Evolutionary conservation across 2,113 vertebrate genomes (phyloP).

Genomic region (Manacus vitellinus): DNA sequence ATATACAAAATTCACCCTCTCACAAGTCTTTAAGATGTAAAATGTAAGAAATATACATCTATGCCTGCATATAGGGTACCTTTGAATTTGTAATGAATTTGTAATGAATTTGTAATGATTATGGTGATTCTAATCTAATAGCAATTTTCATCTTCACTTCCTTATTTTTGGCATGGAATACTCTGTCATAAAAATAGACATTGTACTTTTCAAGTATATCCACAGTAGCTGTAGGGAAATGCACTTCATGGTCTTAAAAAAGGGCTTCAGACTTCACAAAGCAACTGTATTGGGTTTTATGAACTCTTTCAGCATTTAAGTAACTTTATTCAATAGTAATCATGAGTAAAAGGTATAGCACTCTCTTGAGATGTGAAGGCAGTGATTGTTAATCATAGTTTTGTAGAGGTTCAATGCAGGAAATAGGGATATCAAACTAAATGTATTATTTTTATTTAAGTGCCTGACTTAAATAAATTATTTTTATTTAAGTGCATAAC

Average conservation of each 20-base stretch:
- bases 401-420: neutral
- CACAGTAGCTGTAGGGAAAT: neutral
- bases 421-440: neutral
- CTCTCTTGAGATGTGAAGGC: neutral
- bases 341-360: neutral
- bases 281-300: neutral
- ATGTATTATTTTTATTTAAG: slow-evolving; percentile 23
- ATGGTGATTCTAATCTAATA: neutral
- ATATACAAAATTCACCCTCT: neutral
- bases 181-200: neutral
- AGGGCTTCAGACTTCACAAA: neutral
- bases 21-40: neutral
- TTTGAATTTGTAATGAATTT: neutral
- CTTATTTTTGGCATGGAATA: neutral
- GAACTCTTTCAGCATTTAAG: neutral
- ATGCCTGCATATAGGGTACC: neutral
- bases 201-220: neutral
- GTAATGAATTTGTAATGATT: neutral
- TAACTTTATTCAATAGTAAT: slow-evolving; percentile 26
- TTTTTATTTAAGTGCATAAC: neutral
- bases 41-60: neutral
- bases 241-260: neutral
- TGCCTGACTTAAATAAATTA: neutral
- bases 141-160: neutral
- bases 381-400: slow-evolving; percentile 23